These are phyloP conservation scores for Actinia tenebrosa DNA, from an alignment of 64 coral and sea anemone species.

Conservation along the genomic window DNA sequence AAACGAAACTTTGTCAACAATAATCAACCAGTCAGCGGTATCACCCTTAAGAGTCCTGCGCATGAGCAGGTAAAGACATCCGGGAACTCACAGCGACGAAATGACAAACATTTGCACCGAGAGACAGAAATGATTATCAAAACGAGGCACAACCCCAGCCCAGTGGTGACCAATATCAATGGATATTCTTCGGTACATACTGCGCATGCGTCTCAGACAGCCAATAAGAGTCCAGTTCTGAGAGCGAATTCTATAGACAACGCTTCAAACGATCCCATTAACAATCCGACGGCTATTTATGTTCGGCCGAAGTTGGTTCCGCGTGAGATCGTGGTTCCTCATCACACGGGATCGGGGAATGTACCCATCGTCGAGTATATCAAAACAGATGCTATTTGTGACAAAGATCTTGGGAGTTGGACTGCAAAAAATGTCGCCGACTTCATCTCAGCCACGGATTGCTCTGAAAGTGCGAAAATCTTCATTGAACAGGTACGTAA, in stretches of 20 bases:
- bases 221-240: background rate
- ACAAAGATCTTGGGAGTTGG: slow-evolving; percentile 65
- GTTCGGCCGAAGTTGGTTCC: slow-evolving; percentile 78
- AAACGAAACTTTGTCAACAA: background rate
- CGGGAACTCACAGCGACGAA: background rate
- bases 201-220: background rate
- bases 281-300: slow-evolving; percentile 76
- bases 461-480: slow-evolving; percentile 62
- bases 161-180: background rate
- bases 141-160: background rate
- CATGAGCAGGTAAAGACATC: background rate
- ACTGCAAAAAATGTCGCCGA: slow-evolving; percentile 75
- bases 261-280: slow-evolving; percentile 44
- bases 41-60: background rate
- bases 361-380: slow-evolving; percentile 83
- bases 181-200: background rate
- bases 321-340: slow-evolving; percentile 61
- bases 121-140: background rate
- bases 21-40: background rate
- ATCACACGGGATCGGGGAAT: slow-evolving; percentile 37
- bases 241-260: slow-evolving; percentile 11
- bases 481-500: slow-evolving; percentile 77
- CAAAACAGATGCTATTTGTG: slow-evolving; percentile 76
- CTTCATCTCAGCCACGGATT: slow-evolving; percentile 81
- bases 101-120: background rate